Percentiles rank a stretch among this genome's conserved stretches.
Evolutionary conservation across 2,888 invertebrate species (phyloP).

Genomic region (Melieria picta): DNA sequence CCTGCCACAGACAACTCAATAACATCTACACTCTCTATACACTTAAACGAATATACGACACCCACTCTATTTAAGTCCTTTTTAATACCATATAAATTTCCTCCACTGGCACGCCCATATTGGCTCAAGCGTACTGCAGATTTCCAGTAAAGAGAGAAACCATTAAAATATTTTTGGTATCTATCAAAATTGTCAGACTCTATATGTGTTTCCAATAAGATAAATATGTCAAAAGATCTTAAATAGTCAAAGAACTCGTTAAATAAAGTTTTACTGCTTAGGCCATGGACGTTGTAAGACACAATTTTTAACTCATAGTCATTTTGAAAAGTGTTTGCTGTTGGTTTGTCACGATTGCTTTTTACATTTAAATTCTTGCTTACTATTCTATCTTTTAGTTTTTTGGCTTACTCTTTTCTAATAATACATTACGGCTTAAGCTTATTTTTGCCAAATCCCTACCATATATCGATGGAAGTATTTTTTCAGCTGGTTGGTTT

Average conservation of each 20-base stretch:
- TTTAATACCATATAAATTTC: neutral
- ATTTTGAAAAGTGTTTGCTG: neutral
- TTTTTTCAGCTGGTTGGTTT: neutral
- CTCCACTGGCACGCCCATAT: neutral
- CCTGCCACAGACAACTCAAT: neutral
- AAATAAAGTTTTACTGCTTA: neutral
- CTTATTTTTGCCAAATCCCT: neutral
- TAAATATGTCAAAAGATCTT: too few species aligned
- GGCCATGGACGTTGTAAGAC: neutral
- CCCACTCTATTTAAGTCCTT: neutral
- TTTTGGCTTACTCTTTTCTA: neutral
- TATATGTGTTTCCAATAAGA: neutral
- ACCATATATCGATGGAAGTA: neutral
- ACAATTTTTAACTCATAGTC: neutral
- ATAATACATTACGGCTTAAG: neutral
- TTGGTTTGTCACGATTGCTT: neutral
- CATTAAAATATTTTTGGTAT: neutral
- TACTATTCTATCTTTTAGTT: neutral
- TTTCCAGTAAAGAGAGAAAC: neutral
- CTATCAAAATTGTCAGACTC: neutral
- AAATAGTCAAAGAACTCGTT: too few species aligned
- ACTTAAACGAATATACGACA: neutral
- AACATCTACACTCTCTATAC: neutral
- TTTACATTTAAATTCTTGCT: neutral
- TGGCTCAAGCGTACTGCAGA: neutral